Percentiles rank a stretch among this genome's conserved stretches.
Evolutionary conservation across 1,140 invertebrate species (phyloP).

Genomic region (Aphis craccivora): DNA sequence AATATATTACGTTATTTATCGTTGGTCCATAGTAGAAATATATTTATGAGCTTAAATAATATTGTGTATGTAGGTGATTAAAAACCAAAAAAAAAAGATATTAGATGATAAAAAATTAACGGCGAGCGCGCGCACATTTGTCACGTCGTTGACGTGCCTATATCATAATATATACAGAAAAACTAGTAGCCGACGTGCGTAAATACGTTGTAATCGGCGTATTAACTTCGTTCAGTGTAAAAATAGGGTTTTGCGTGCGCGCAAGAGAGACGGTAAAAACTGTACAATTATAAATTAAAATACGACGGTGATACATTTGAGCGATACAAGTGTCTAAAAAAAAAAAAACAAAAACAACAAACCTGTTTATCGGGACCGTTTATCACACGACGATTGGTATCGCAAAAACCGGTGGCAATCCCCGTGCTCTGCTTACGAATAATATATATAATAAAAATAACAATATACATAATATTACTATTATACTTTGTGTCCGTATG

Average conservation of each 20-base stretch:
- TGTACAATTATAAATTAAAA: neutral
- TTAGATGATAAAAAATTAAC: neutral
- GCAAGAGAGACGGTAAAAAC: neutral
- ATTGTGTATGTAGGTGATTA: neutral
- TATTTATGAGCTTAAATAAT: neutral
- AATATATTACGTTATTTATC: neutral
- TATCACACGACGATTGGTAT: conserved; percentile 29
- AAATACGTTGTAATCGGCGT: conserved; percentile 21
- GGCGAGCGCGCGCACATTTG: neutral
- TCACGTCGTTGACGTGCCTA: neutral
- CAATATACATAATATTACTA: neutral
- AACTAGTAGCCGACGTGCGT: neutral
- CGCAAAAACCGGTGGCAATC: conserved; percentile 40
- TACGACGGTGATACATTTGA: conserved; percentile 18
- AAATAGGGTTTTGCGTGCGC: neutral
- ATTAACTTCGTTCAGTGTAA: neutral
- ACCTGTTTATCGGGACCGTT: conserved; percentile 5
- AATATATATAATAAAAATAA: conserved; percentile 4
- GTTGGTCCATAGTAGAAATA: neutral
- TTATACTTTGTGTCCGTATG: neutral
- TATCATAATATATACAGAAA: neutral
- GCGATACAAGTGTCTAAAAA: neutral
- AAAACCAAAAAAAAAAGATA: neutral
- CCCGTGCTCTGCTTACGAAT: neutral
- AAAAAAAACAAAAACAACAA: conserved; percentile 16